Conservation (phyloP, 2,113 vertebrate species). For the Porphyrio hochstetteri region DNA sequence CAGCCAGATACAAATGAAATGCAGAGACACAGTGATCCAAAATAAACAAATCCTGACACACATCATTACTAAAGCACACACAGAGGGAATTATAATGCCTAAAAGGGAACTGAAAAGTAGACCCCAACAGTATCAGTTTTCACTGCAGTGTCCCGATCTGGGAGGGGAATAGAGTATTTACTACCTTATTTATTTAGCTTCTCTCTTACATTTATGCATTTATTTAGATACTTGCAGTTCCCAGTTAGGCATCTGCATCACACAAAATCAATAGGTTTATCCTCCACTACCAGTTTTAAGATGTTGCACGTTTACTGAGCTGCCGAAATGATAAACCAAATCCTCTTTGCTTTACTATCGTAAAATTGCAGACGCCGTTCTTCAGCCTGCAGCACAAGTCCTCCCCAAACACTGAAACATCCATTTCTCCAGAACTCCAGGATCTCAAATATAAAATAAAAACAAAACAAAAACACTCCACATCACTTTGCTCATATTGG, state of each 20-base stretch:
- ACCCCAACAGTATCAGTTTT: constrained; percentile 10
- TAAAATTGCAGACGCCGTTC: not conserved
- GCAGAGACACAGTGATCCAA: constrained; percentile 50
- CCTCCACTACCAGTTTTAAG: not conserved
- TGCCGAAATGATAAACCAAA: not conserved
- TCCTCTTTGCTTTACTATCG: not conserved
- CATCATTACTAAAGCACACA: constrained; percentile 59
- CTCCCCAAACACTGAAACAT: not conserved
- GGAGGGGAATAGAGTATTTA: not conserved
- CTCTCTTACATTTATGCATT: not conserved
- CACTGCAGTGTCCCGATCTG: not conserved
- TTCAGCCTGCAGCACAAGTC: not conserved
- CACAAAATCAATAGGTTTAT: not conserved
- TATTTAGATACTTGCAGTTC: constrained; percentile 1
- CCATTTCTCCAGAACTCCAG: not conserved
- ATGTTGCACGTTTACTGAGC: not conserved
- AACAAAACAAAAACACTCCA: not conserved
- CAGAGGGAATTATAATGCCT: constrained; percentile 14
- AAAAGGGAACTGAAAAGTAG: constrained; percentile 18
- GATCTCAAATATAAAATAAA: not conserved
- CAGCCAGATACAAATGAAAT: constrained; percentile 53
- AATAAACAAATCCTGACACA: constrained; percentile 61
- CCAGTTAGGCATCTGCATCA: not conserved
- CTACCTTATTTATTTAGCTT: constrained; percentile 3
- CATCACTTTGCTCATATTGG: not conserved